Evolutionary conservation across 2,888 invertebrate species (phyloP), one percentile per base, ranked within the genome.

Genomic region (Penaeus monodon): DNA sequence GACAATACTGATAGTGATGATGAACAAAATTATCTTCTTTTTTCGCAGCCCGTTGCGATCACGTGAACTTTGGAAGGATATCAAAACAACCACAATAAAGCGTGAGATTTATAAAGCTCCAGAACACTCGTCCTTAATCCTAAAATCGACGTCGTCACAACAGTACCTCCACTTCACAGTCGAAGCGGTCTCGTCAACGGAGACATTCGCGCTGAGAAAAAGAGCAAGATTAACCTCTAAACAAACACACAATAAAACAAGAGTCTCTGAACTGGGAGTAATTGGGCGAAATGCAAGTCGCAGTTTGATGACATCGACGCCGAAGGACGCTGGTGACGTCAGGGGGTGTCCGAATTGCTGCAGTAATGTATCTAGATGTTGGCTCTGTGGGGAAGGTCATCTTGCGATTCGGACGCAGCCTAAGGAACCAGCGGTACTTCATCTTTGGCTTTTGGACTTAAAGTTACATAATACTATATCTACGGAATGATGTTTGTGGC

Each of bases 321-420:
- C 64, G 27, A 74, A 74, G 74, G 44, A 22, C 76, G 27, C n/a
- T 49, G 66, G 66, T 68, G 77, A 77, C 84, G 65, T 84, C 84
- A 78, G 84, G 84, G 84, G 84, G 84, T 66, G 84, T 84, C 84
- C 84, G 77, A 84, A 78, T 77, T 27, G 78, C 84, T 77, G 77
- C 44, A 78, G 49, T 38, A 24, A n/a, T 10, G 63, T 44, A 33
- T 33, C 27, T n/a, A 24, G 76, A n/a, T 77, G 24, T n/a, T 65
- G 38, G n/a, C 76, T n/a, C 49, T 29, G 83, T 57, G 84, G 68
- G 68, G 84, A 74, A 84, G 74, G 84, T 74, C 38, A 33, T 44
- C 84, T 27, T 76, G 84, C 78, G 57, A 77, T 68, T 84, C 77
- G 84, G 78, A 78, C 84, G 66, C 84, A 84, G 84, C 84, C 84